Evolutionary conservation across 2,797 vertebrate genomes (phyloP).

Genomic region (Valencia hispanica): DNA sequence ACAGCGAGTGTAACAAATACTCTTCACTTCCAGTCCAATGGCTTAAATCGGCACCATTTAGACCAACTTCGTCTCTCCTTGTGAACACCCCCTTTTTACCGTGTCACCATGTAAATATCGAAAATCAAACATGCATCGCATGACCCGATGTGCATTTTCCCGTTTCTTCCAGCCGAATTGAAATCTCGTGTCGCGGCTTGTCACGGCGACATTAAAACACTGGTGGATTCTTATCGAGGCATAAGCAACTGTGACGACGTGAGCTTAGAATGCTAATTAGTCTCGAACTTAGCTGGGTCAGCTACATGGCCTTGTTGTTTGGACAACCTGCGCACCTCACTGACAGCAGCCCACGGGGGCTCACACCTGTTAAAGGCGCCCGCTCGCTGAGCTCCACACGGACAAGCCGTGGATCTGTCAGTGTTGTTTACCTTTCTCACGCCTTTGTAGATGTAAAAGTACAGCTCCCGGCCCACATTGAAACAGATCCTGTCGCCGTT

Average conservation of each 20-base stretch:
- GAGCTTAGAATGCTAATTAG: constrained; percentile 69
- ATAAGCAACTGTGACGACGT: constrained; percentile 65
- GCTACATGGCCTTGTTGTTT: constrained; percentile 69
- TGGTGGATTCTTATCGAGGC: not conserved
- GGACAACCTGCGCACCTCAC: constrained; percentile 73
- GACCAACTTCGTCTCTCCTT: not conserved
- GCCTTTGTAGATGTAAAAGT: constrained; percentile 99
- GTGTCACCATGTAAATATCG: not conserved
- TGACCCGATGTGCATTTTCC: constrained; percentile 8
- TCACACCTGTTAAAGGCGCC: constrained; percentile 38
- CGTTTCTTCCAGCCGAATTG: not conserved
- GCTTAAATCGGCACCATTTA: not conserved
- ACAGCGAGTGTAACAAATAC: constrained; percentile 18
- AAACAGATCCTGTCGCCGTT: constrained; percentile 99
- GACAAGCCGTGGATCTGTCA: constrained; percentile 2
- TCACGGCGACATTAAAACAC: not conserved
- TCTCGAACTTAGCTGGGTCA: constrained; percentile 62
- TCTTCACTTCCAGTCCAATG: not conserved
- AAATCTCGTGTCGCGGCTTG: constrained; percentile 4
- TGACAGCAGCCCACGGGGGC: constrained; percentile 73
- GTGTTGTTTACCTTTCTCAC: constrained; percentile 87
- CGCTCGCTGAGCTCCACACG: not conserved
- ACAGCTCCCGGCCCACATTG: constrained; percentile 99
- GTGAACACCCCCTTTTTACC: not conserved
- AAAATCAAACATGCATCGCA: constrained; percentile 30